Base-by-base conservation (phyloP, 1,140 invertebrate species). In the Lerema accius region DNA sequence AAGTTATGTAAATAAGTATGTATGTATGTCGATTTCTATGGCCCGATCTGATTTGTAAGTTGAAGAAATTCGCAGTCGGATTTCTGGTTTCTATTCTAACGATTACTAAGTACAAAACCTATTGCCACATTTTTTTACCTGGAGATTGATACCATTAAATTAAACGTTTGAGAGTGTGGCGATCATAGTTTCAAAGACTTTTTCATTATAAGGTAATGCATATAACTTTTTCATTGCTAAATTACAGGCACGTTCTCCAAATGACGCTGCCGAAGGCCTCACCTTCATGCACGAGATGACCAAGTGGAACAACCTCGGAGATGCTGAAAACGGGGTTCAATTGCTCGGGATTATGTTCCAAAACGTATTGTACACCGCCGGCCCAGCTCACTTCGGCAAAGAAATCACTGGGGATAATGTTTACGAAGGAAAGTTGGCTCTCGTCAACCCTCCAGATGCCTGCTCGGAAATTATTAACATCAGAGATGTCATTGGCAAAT, bases 201-300 rank as follows among this genome's bases (percentile, higher is more conserved):
- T n/a, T n/a, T n/a, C n/a, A n/a, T n/a, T n/a, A n/a, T n/a, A n/a
- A n/a, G n/a, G n/a, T n/a, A n/a, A n/a, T n/a, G n/a, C n/a, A n/a
- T n/a, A n/a, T n/a, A n/a, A n/a, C n/a, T n/a, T n/a, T n/a, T n/a
- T n/a, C n/a, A n/a, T n/a, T n/a, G n/a, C n/a, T n/a, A 37, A 69
- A 26, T 86, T 92, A 46, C 79, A 98, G 97, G 98, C 98, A 7
- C 94, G 95, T 79, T 95, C 95, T 43, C 90, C 95, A 9, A 94
- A 95, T 68, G 96, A 98, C 80, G 98, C 97, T 0, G 96, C 98
- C 79, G 96, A 99, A 91, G 98, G 98, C 0, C 83, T 98, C 15
- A 92, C 96, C 19, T 99, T 99, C 78, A 99, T 99, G 97, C 96
- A 98, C 78, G 98, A 99, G 91, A 99, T 99, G 97, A 94, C 98